A percentile compares a stretch with the other conserved stretches of the same genome.
These are phyloP conservation scores for Petrolisthes manimaculis DNA, from an alignment of 2,888 invertebrate genomes.

Conservation along the genomic window DNA sequence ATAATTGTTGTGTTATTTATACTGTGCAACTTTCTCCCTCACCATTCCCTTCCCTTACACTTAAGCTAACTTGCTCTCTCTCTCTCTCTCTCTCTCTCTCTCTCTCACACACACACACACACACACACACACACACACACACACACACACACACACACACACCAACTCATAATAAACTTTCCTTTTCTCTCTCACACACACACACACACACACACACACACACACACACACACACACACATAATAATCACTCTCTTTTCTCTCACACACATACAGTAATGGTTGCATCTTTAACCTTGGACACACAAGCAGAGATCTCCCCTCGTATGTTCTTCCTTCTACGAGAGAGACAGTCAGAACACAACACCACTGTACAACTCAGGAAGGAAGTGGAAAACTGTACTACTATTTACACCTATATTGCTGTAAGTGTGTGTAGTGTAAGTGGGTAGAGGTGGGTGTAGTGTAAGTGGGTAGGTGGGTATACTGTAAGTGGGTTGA, in stretches of 20 bases:
- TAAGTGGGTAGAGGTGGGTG: not conserved
- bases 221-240: not conserved
- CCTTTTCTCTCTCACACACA: not conserved
- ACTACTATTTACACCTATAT: slow-evolving; percentile 74
- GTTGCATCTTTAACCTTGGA: slow-evolving; percentile 19
- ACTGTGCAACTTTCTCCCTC: not conserved
- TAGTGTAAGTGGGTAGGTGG: not conserved
- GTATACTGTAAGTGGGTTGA: slow-evolving; percentile 69
- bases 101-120: not conserved
- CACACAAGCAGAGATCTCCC: slow-evolving; percentile 68
- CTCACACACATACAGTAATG: not conserved
- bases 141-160: not conserved
- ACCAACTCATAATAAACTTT: not conserved
- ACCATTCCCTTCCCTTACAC: not conserved
- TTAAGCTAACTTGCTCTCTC: not conserved
- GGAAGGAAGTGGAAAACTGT: slow-evolving; percentile 73
- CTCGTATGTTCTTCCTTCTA: slow-evolving; percentile 82
- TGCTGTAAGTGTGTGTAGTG: slow-evolving; percentile 70
- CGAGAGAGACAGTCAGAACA: slow-evolving; percentile 77
- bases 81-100: not conserved
- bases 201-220: not conserved
- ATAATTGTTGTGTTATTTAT: too few species aligned
- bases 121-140: not conserved
- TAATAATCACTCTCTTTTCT: not conserved
- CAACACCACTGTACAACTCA: slow-evolving; percentile 73